Evolutionary conservation across 1,140 invertebrate genomes (phyloP), one percentile per base, ranked within the genome.

Genomic region (Drosophila saltans): DNA sequence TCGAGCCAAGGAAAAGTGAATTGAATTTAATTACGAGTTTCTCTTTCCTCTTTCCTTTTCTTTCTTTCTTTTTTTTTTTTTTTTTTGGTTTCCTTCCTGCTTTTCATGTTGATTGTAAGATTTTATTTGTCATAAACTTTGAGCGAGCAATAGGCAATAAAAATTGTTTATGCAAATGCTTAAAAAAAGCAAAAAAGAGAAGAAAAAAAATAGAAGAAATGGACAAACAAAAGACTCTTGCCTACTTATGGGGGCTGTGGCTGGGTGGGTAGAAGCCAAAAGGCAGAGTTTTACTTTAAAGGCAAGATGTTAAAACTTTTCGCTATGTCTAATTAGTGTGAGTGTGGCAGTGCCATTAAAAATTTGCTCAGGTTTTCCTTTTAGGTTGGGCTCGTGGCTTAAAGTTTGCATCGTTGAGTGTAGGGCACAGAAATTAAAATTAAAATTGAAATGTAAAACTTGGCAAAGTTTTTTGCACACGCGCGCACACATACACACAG

Each of bases 381-480:
- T 52, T 52, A 10, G 45, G 45, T 6, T 26, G 45, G 45, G 2
- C 45, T n/a, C 66, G 61, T 66, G 71, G 75, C 83, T 86, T 82
- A 88, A 86, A 88, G 75, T 80, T 79, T 73, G 45, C 58, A 58
- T 64, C 63, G 64, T 64, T 57, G 59, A 88, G 84, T 81, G 58
- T 78, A 62, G 75, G 69, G 48, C 76, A 86, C 77, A 83, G 83
- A 86, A 86, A 86, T 86, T 86, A 88, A 86, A 86, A 86, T 86
- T 86, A 88, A 86, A 86, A 86, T 86, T 83, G 76, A 86, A 86
- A 86, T 83, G 84, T 80, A 83, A 88, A 83, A 88, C 84, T 88
- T 88, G 80, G 65, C 69, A 78, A 86, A 89, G 69, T 89, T 88
- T 82, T 67, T 4, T 45, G 61, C 55, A 40, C 59, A 56, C 55